These are phyloP conservation scores for Stegastes partitus DNA, from an alignment of 2,113 vertebrate genomes.

Conservation along the genomic window DNA sequence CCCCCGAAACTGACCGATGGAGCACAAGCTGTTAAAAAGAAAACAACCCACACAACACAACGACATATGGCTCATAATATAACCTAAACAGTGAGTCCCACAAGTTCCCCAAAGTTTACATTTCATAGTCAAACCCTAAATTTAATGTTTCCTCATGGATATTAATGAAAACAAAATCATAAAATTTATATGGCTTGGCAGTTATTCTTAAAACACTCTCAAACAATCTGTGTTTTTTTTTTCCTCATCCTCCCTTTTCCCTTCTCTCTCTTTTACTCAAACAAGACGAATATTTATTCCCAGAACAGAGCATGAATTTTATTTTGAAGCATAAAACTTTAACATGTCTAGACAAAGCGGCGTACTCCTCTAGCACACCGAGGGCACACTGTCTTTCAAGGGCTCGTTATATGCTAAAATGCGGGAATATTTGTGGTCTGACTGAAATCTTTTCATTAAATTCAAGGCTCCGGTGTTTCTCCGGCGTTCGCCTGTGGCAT, in stretches of 20 bases:
- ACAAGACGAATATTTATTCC: slow-evolving; percentile 60
- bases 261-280: not conserved
- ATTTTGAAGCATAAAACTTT: slow-evolving; percentile 72
- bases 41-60: not conserved
- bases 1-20: too few species aligned
- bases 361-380: slow-evolving; percentile 37
- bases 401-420: slow-evolving; percentile 65
- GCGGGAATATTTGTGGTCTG: slow-evolving; percentile 59
- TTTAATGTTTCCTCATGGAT: slow-evolving; percentile 64
- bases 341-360: slow-evolving; percentile 70
- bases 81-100: slow-evolving; percentile 37
- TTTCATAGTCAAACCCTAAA: slow-evolving; percentile 45
- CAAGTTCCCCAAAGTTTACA: slow-evolving; percentile 48
- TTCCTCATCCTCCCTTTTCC: not conserved
- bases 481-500: slow-evolving; percentile 54
- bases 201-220: slow-evolving; percentile 54
- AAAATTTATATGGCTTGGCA: slow-evolving; percentile 40
- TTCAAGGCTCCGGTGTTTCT: slow-evolving; percentile 59
- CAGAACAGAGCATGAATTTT: slow-evolving; percentile 42
- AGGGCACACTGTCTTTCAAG: slow-evolving; percentile 54
- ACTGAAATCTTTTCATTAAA: slow-evolving; percentile 75
- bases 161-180: slow-evolving; percentile 64
- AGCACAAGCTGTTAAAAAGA: not conserved
- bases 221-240: slow-evolving; percentile 27
- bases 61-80: slow-evolving; percentile 16